A percentile compares a stretch with the other conserved stretches of the same genome.
These are phyloP conservation scores for Hestina assimilis DNA, from an alignment of 1,140 invertebrate genomes.

Conservation along the genomic window DNA sequence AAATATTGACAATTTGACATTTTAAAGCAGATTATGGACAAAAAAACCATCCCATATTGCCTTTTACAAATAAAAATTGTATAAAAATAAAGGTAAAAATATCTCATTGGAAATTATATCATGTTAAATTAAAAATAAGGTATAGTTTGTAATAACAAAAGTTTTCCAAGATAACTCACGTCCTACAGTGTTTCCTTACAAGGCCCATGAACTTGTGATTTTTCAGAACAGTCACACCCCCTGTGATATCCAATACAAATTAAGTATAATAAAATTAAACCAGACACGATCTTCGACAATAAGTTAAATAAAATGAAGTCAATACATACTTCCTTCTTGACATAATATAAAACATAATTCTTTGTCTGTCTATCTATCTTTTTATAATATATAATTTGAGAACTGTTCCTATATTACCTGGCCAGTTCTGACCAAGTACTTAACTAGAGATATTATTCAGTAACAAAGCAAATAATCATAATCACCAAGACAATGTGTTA, in stretches of 20 bases:
- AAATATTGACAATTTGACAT: background rate
- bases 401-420: too few species aligned
- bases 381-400: too few species aligned
- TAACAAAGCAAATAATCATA: too few species aligned
- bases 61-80: background rate
- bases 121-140: background rate
- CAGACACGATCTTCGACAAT: constrained; percentile 8
- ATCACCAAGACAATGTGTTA: too few species aligned
- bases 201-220: constrained; percentile 8
- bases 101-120: background rate
- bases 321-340: background rate
- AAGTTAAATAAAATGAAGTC: constrained; percentile 6
- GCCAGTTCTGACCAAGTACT: too few species aligned
- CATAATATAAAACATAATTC: too few species aligned
- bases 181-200: constrained; percentile 12
- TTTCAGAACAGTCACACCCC: constrained; percentile 14
- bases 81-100: background rate
- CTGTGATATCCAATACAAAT: constrained; percentile 24
- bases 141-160: background rate
- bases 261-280: constrained; percentile 29
- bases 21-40: background rate
- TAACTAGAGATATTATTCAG: too few species aligned
- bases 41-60: background rate
- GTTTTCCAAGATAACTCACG: background rate
- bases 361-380: too few species aligned